Conservation (phyloP, 2,113 vertebrate species). For the Hypomesus transpacificus region DNA sequence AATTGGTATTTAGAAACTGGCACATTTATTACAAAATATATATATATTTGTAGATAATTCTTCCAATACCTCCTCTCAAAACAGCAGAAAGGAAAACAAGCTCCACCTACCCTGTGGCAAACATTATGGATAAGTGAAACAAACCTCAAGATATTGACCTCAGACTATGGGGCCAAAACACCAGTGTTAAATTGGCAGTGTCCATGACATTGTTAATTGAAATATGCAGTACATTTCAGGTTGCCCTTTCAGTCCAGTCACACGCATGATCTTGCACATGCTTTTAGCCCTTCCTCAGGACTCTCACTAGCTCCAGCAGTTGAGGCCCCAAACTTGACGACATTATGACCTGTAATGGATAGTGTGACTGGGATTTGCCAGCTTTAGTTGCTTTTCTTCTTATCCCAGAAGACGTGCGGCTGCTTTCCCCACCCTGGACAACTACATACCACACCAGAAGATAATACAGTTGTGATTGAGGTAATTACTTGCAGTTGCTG, state of each 20-base stretch:
- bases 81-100: too few species aligned
- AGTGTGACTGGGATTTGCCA: background rate
- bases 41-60: too few species aligned
- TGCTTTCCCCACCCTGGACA: constrained; percentile 25
- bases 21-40: too few species aligned
- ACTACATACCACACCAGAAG: constrained; percentile 47
- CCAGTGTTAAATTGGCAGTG: too few species aligned
- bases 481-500: constrained; percentile 70
- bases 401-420: constrained; percentile 38
- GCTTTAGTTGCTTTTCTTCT: constrained; percentile 19
- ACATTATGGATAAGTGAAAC: too few species aligned
- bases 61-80: too few species aligned
- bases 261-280: background rate
- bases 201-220: too few species aligned
- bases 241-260: background rate
- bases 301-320: constrained; percentile 6
- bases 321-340: constrained; percentile 26
- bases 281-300: background rate
- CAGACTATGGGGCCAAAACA: too few species aligned
- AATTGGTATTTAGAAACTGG: too few species aligned
- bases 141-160: too few species aligned
- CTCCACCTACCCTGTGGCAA: too few species aligned
- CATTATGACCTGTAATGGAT: constrained; percentile 40
- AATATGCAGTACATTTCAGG: background rate
- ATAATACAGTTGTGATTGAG: constrained; percentile 56